A percentile compares a stretch with the other conserved stretches of the same genome.
phyloP scores from a whole-genome alignment of 2,797 vertebrate species.

The Simalia tracyae region DNA sequence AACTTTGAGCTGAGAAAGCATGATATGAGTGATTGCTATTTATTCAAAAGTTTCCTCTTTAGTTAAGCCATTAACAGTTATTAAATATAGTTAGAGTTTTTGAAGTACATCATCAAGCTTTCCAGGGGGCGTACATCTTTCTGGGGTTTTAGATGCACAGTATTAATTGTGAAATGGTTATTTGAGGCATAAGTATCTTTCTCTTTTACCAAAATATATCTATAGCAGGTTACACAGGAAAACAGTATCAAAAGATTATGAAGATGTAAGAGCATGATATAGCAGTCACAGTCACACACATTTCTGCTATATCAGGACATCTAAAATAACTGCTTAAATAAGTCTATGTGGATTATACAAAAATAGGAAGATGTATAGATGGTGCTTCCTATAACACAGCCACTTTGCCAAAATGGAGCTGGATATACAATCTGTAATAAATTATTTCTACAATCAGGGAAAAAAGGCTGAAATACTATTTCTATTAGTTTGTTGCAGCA shows the following conservation, averaged over 20 bases:
- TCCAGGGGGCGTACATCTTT: neutral
- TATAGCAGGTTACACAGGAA: neutral
- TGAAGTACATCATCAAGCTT: neutral
- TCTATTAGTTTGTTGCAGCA: neutral
- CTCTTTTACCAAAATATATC: neutral
- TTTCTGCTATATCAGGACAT: neutral
- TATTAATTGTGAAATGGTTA: neutral
- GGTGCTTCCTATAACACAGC: neutral
- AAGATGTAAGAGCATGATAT: neutral
- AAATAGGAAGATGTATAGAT: neutral
- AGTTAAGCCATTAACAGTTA: neutral
- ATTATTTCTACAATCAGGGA: neutral
- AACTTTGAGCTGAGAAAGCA: neutral
- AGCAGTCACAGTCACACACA: neutral
- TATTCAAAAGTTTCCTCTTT: neutral
- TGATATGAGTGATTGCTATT: neutral
- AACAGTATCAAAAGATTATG: neutral
- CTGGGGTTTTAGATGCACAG: neutral
- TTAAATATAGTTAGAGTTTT: neutral
- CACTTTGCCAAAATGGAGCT: neutral
- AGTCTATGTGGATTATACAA: neutral
- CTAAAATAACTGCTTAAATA: neutral
- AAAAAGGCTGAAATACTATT: neutral
- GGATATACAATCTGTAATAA: neutral
- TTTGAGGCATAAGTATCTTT: neutral